Percentiles rank a stretch among this genome's conserved stretches.
Evolutionary conservation across 1,140 invertebrate genomes (phyloP).

Genomic region (Neuroterus valhalla): DNA sequence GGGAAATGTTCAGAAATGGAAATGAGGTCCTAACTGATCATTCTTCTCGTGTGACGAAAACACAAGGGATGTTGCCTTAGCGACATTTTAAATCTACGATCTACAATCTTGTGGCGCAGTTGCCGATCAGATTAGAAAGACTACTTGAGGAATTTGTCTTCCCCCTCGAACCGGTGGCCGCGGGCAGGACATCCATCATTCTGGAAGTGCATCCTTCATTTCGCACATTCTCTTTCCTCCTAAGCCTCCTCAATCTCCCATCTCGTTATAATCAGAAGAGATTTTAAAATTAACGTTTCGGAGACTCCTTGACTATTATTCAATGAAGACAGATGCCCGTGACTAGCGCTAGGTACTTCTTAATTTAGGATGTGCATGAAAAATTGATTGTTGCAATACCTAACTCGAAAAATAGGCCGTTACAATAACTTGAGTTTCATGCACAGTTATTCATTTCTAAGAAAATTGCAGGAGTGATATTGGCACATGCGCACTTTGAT

Average conservation of each 20-base stretch:
- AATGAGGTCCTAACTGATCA: background rate
- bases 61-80: background rate
- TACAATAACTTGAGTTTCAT: no score
- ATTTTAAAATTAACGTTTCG: constrained; percentile 39
- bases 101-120: constrained; percentile 21
- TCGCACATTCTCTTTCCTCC: constrained; percentile 48
- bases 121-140: constrained; percentile 41
- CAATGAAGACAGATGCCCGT: background rate
- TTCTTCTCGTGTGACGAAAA: background rate
- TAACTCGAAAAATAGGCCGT: no score
- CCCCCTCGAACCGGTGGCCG: constrained; percentile 28
- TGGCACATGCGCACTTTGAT: no score
- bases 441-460: no score
- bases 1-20: background rate
- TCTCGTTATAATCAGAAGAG: constrained; percentile 3
- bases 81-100: background rate
- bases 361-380: no score
- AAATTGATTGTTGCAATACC: no score
- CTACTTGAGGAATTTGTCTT: constrained; percentile 35
- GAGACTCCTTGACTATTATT: background rate
- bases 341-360: background rate
- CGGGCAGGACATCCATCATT: constrained; percentile 60
- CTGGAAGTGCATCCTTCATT: constrained; percentile 56
- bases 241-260: background rate
- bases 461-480: no score